phyloP scores from a whole-genome alignment of 2,888 invertebrate species.

The Fragum fragum region DNA sequence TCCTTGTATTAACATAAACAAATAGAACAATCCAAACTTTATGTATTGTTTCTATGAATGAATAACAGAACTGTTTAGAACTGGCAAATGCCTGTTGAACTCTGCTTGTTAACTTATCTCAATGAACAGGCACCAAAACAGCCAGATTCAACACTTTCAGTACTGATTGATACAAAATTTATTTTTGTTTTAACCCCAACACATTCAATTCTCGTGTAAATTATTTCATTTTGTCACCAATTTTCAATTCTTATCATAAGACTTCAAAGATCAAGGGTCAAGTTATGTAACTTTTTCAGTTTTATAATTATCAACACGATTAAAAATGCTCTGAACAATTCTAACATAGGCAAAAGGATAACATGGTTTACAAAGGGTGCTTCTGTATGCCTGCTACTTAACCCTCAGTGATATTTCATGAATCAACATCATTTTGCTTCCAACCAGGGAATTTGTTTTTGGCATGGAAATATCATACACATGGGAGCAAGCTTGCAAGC shows the following conservation, averaged over 20 bases:
- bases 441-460: slow-evolving; percentile 32
- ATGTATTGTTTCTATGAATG: slow-evolving; percentile 17
- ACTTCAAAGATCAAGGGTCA: too few relatives aligned
- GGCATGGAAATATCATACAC: slow-evolving; percentile 19
- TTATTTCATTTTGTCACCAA: too few relatives aligned
- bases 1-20: slow-evolving; percentile 17
- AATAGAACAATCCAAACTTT: slow-evolving; percentile 15
- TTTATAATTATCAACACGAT: too few relatives aligned
- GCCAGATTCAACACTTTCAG: not conserved
- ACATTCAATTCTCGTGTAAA: too few relatives aligned
- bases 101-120: slow-evolving; percentile 1
- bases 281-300: too few relatives aligned
- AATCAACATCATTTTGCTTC: slow-evolving; percentile 32
- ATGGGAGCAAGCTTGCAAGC: not conserved
- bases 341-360: too few relatives aligned
- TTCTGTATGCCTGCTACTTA: slow-evolving; percentile 16
- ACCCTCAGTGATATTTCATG: slow-evolving; percentile 31
- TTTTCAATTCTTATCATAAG: too few relatives aligned
- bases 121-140: not conserved
- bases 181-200: too few relatives aligned
- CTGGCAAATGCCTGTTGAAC: slow-evolving; percentile 1
- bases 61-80: slow-evolving; percentile 21
- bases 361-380: slow-evolving; percentile 31
- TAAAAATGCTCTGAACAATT: too few relatives aligned
- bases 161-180: too few relatives aligned